Evolutionary conservation across 2,113 vertebrate genomes (phyloP).

Genomic region (Tragelaphus buxtoni): DNA sequence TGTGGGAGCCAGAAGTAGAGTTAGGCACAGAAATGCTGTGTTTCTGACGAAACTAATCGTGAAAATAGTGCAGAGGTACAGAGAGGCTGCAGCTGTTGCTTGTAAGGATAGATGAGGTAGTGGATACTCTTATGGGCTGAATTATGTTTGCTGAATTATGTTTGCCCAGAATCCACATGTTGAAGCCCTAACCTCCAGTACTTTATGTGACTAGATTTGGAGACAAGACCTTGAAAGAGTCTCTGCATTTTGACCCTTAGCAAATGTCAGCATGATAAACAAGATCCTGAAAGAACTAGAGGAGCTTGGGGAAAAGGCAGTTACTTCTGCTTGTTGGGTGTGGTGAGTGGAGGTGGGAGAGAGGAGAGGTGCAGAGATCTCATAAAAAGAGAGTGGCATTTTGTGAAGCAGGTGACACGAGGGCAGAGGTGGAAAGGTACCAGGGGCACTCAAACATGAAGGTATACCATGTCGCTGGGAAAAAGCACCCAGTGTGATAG

Average conservation of each 20-base stretch:
- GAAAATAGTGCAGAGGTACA: too few species aligned
- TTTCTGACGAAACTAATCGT: neutral
- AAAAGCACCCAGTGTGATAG: fast-evolving
- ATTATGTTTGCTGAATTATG: too few species aligned
- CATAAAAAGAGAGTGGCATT: neutral
- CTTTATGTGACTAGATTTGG: neutral
- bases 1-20: neutral
- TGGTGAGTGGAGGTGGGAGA: neutral
- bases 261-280: neutral
- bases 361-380: neutral
- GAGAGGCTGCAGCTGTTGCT: neutral
- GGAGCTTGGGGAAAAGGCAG: neutral
- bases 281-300: neutral
- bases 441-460: fast-evolving
- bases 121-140: neutral
- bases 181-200: neutral
- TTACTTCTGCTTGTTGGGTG: neutral
- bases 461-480: fast-evolving
- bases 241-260: neutral
- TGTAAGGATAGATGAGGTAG: neutral
- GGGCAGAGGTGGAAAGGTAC: neutral
- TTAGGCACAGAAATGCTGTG: neutral
- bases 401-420: neutral
- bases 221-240: neutral
- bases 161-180: neutral